These are phyloP conservation scores for Lota lota DNA, from an alignment of 2,113 vertebrate genomes.

Conservation along the genomic window DNA sequence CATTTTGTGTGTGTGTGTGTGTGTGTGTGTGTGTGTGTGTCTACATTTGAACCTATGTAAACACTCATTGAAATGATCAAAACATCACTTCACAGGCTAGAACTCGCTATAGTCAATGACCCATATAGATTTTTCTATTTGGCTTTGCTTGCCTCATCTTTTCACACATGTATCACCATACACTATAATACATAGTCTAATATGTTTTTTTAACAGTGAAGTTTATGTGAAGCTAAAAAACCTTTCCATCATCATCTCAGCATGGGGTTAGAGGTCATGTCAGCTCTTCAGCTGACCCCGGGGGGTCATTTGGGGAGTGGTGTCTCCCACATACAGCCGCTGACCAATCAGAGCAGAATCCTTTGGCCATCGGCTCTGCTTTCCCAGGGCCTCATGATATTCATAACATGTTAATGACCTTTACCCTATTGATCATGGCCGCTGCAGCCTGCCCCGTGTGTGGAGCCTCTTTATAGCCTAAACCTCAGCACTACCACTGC, in stretches of 20 bases:
- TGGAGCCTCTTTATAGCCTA: slow-evolving; percentile 3
- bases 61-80: too few species aligned
- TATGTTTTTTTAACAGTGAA: slow-evolving; percentile 25
- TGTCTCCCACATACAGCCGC: slow-evolving; percentile 27
- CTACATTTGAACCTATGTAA: too few species aligned
- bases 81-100: too few species aligned
- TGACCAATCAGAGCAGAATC: slow-evolving; percentile 52
- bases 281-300: slow-evolving; percentile 44
- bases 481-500: slow-evolving; percentile 34
- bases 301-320: slow-evolving; percentile 48
- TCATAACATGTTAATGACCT: slow-evolving; percentile 75
- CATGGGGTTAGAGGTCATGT: slow-evolving; percentile 53
- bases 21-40: background rate
- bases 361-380: slow-evolving; percentile 35
- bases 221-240: slow-evolving; percentile 32
- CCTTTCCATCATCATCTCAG: slow-evolving; percentile 34
- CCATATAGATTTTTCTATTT: too few species aligned
- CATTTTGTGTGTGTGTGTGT: slow-evolving; percentile 1
- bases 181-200: background rate
- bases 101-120: too few species aligned
- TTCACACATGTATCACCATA: too few species aligned
- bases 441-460: slow-evolving; percentile 42
- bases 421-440: slow-evolving; percentile 65
- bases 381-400: slow-evolving; percentile 66
- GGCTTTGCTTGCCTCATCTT: too few species aligned